Conservation (phyloP, 2,888 invertebrate species). For the Eilema sororculum region DNA sequence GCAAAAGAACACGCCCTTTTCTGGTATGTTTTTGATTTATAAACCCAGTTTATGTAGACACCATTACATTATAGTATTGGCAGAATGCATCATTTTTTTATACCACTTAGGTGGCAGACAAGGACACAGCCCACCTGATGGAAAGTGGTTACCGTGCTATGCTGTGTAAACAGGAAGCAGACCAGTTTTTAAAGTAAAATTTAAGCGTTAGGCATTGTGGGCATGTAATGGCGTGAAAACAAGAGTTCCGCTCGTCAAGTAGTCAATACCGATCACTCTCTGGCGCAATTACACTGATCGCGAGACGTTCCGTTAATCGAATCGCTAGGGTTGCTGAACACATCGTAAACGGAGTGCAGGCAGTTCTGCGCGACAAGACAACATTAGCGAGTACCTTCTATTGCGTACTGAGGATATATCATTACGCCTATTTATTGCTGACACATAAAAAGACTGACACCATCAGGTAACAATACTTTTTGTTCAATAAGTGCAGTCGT, state of each 20-base stretch:
- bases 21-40: too few relatives aligned
- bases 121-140: too few relatives aligned
- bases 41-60: too few relatives aligned
- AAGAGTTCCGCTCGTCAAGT: not conserved
- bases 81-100: too few relatives aligned
- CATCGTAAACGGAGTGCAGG: too few relatives aligned
- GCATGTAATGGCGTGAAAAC: not conserved
- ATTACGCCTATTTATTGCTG: not conserved
- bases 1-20: too few relatives aligned
- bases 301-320: conserved; percentile 18
- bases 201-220: not conserved
- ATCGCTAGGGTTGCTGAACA: conserved; percentile 15
- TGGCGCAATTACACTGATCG: conserved; percentile 21
- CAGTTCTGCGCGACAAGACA: not conserved
- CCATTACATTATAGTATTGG: too few relatives aligned
- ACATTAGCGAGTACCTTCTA: not conserved
- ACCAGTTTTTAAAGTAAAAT: not conserved
- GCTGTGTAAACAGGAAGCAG: not conserved
- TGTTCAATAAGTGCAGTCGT: not conserved
- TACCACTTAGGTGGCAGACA: too few relatives aligned
- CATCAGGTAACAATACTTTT: not conserved
- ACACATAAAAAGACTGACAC: not conserved
- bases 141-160: too few relatives aligned
- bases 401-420: not conserved
- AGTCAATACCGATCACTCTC: conserved; percentile 8